Conservation (phyloP, 1,140 invertebrate genomes). For the Drosophila ogumai region DNA sequence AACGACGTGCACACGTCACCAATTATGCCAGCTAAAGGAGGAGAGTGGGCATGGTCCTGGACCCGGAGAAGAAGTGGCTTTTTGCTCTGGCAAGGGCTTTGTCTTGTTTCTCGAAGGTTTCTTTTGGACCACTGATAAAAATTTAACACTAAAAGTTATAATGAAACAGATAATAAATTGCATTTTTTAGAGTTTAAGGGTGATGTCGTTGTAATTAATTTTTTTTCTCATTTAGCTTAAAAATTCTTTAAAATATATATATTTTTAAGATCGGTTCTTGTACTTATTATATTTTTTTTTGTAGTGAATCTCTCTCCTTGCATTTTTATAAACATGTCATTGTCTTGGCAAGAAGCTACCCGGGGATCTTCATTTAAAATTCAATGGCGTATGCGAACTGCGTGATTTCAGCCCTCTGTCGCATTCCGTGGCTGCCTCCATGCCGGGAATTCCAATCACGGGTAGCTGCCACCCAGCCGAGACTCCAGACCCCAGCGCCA, state of each 20-base stretch:
- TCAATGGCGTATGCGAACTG: constrained; percentile 71
- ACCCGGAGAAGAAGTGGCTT: constrained; percentile 31
- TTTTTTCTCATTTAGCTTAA: not conserved
- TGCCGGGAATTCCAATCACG: constrained; percentile 66
- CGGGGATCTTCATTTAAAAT: constrained; percentile 75
- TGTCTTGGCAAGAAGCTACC: constrained; percentile 8
- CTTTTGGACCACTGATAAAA: constrained; percentile 18
- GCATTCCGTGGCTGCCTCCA: constrained; percentile 42
- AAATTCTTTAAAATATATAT: not conserved
- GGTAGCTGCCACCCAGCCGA: constrained; percentile 16
- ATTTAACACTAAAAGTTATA: not conserved
- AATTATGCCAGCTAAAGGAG: constrained; percentile 56
- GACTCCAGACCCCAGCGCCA: not conserved
- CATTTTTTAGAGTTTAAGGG: not conserved
- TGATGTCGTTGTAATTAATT: not conserved
- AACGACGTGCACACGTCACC: constrained; percentile 68
- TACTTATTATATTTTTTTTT: not conserved
- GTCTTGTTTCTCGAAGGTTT: constrained; percentile 20
- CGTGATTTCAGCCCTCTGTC: constrained; percentile 66
- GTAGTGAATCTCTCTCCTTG: constrained; percentile 11
- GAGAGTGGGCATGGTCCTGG: constrained; percentile 9
- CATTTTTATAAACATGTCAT: constrained; percentile 74
- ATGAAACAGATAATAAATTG: not conserved
- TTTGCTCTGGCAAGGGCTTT: constrained; percentile 34
- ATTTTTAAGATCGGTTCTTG: not conserved